Evolutionary conservation across 2,888 invertebrate species (phyloP), one percentile per base, ranked within the genome.

Genomic region (Heliconius erato): DNA sequence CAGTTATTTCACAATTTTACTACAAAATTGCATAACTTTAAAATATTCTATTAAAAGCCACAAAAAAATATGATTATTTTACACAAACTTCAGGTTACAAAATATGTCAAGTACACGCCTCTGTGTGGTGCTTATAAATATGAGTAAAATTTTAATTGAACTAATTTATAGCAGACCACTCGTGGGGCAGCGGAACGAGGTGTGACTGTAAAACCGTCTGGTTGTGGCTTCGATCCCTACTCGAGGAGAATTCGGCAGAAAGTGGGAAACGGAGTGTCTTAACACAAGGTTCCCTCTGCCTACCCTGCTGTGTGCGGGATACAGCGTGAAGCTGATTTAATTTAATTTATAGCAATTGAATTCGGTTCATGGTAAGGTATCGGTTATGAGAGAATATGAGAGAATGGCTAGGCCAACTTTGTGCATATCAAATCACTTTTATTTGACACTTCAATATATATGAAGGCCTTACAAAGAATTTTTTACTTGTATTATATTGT

Each of bases 41-140:
- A 19, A 54, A 54, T 59, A 32, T 32, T 59, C 7, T n/a, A 74
- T 23, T 69, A 59, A 74, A 54, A 74, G 2, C n/a, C 35, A 7
- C n/a, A n/a, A n/a, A 7, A 32, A 35, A 76, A 40, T 35, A 63
- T 35, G n/a, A 74, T 72, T 44, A 54, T 14, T 59, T 74, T 59
- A 74, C 28, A 32, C 35, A 59, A 74, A 23, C 23, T 40, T 54
- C 68, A 49, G n/a, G 54, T 54, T 68, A 54, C 16, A 26, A 80
- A 79, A 74, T 44, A 26, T 67, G 79, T 80, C 79, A 74, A 80
- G 74, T 12, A n/a, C 74, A 80, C 49, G 49, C 32, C 11, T 26
- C 2, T 26, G 32, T 49, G 80, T 74, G 28, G 32, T 35, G 65
- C 16, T 67, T 54, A 3, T 76, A n/a, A 35, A 35, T 35, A 63